Conservation (phyloP, 2,888 invertebrate species). For the Heliconius hortense region DNA sequence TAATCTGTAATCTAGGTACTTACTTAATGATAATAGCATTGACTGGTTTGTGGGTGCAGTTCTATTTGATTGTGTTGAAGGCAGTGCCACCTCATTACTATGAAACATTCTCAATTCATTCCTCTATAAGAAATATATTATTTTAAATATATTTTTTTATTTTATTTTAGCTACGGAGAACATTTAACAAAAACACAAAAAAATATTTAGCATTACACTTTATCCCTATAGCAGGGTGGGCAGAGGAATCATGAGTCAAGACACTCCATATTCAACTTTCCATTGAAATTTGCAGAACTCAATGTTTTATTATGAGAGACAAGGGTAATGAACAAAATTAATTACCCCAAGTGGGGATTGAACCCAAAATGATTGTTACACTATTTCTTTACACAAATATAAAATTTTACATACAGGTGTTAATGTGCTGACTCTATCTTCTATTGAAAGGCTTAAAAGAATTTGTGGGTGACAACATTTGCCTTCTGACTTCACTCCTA, state of each 20-base stretch:
- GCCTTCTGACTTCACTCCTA: slow-evolving; percentile 81
- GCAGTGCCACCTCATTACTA: slow-evolving; percentile 69
- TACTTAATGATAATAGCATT: slow-evolving; percentile 63
- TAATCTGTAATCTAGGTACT: slow-evolving; percentile 46
- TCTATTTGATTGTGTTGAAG: slow-evolving; percentile 46
- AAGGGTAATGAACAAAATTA: not conserved
- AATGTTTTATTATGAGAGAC: not conserved
- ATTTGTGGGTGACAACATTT: slow-evolving; percentile 84
- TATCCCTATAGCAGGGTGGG: not conserved
- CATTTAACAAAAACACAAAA: too few species aligned
- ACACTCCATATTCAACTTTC: not conserved
- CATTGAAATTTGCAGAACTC: not conserved
- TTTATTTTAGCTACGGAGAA: too few species aligned
- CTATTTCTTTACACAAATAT: not conserved
- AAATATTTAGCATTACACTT: not conserved
- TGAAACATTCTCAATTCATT: slow-evolving; percentile 75
- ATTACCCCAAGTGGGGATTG: too few species aligned
- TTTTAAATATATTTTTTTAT: not conserved
- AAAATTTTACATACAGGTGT: slow-evolving; percentile 63
- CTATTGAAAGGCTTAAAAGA: slow-evolving; percentile 81
- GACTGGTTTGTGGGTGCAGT: slow-evolving; percentile 49
- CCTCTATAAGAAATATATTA: slow-evolving; percentile 55
- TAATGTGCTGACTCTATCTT: slow-evolving; percentile 76
- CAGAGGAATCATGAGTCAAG: not conserved
- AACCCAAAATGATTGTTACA: too few species aligned